Evolutionary conservation across 1,140 invertebrate genomes (phyloP), one percentile per base, ranked within the genome.

Genomic region (Drosophila nigrodunni): DNA sequence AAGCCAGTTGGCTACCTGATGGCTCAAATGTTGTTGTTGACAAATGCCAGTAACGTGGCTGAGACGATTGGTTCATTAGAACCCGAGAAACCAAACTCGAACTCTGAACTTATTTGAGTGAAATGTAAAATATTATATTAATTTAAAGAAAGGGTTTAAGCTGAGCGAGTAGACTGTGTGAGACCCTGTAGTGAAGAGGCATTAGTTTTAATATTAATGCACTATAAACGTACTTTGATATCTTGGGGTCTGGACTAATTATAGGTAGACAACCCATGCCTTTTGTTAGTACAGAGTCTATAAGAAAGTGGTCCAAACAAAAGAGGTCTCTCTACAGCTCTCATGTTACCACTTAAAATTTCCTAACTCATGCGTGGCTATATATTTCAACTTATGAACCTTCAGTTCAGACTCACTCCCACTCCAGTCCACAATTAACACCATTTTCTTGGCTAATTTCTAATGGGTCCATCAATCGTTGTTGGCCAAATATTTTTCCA

Each of bases 401-500:
- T 54, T n/a, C 7, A 35, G 44, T 47, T 47, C 18, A 7, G 15
- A 15, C 5, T n/a, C 10, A n/a, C n/a, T 3, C 7, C 6, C 7
- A 50, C 7, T 35, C 15, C 7, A 35, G 8, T n/a, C 7, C 18
- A 1, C n/a, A 6, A 1, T 8, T 18, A 15, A 7, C 13, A 11
- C 8, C 49, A 58, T 8, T 7, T 30, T 15, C 7, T 18, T n/a
- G 2, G 18, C n/a, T 43, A 25, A 30, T 30, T 30, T 30, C 25
- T 30, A 69, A 69, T 70, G n/a, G 66, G 43, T n/a, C 43, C 35
- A 79, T 86, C 72, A 74, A 79, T 82, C 68, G 76, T 41, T 57
- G 52, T 74, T 73, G 80, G 62, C 80, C 59, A 73, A 89, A 88
- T 88, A 83, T 88, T 89, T 80, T 74, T 70, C 25, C 68, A 83